Evolutionary conservation across 2,797 vertebrate species (phyloP).

Genomic region (Dallia pectoralis): DNA sequence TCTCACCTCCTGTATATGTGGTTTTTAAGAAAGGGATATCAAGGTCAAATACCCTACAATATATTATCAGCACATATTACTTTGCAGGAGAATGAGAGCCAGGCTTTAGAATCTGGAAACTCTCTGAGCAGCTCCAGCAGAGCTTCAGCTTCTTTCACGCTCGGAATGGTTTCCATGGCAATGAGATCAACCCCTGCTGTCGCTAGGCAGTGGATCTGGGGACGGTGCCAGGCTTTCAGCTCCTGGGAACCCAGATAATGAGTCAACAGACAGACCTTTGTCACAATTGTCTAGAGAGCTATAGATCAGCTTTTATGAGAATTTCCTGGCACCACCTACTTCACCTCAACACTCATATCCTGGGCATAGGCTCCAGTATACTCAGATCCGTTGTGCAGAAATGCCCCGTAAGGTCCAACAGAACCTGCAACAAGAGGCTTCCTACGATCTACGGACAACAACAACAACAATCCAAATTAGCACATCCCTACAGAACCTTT

Average conservation of each 20-base stretch:
- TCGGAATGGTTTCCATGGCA: slow-evolving; percentile 82
- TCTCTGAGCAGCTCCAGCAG: slow-evolving; percentile 77
- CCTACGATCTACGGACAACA: slow-evolving; percentile 37
- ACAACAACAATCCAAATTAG: neutral
- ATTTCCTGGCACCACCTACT: neutral
- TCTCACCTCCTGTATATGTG: too few relatives aligned
- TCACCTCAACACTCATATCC: slow-evolving; percentile 74
- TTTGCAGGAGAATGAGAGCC: slow-evolving; percentile 83
- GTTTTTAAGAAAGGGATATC: too few relatives aligned
- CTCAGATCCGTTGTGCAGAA: slow-evolving; percentile 77
- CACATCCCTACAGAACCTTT: too few relatives aligned
- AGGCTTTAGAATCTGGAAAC: slow-evolving; percentile 74
- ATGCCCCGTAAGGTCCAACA: slow-evolving; percentile 78
- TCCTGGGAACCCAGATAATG: slow-evolving; percentile 55
- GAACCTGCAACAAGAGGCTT: slow-evolving; percentile 76
- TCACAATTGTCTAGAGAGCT: too few relatives aligned
- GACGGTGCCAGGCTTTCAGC: slow-evolving; percentile 78
- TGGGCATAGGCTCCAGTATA: slow-evolving; percentile 76
- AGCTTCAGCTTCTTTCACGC: slow-evolving; percentile 77
- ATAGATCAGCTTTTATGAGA: neutral
- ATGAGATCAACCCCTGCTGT: slow-evolving; percentile 77
- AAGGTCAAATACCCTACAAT: too few relatives aligned
- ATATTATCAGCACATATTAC: slow-evolving; percentile 44
- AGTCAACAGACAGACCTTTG: slow-evolving; percentile 8
- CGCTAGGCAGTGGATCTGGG: slow-evolving; percentile 68